Evolutionary conservation across 2,797 vertebrate genomes (phyloP), one percentile per base, ranked within the genome.

Genomic region (Bryconaethiops microstoma): DNA sequence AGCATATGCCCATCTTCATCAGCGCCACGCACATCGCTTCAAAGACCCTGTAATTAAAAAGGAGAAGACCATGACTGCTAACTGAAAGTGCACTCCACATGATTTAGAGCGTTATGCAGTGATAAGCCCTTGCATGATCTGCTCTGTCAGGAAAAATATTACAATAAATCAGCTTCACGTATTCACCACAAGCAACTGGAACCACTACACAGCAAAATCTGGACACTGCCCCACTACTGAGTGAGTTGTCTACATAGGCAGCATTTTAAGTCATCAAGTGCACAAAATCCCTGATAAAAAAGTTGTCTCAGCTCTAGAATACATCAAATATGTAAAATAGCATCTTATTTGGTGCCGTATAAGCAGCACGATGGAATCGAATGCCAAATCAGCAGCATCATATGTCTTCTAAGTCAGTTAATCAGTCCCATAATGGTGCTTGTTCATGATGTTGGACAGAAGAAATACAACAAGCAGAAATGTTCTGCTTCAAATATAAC

Each of bases 1-100:
- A 71, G 69, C 69, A 73, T 14, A 39, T 35, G 19, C 29, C n/a
- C 50, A 57, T 73, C 48, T 29, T 35, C 69, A 54, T 52, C 68
- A 70, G 45, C 14, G 23, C 23, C 60, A 59, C 16, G 23, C 62
- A 67, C 64, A 67, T 68, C 39, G 21, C 42, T 68, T 13, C 6
- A 7, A 72, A 72, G 52, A 40, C 52, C 35, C 50, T 40, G 71
- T 39, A 57, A 57, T 57, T 57, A 54, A 72, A 55, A 35, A 35
- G 29, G 42, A 71, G 25, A 72, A 17, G 42, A 70, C 14, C 14
- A 54, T 54, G 50, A 12, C 65, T 68, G 40, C 45, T 68, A 45
- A 68, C 12, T 19, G 29, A 57, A 40, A 39, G 4, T n/a, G 29
- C 5, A 39, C 60, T 63, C 23, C 23, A 35, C 12, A 5, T 25